Conservation (phyloP, 2,113 vertebrate species). For the Bombycilla garrulus region DNA sequence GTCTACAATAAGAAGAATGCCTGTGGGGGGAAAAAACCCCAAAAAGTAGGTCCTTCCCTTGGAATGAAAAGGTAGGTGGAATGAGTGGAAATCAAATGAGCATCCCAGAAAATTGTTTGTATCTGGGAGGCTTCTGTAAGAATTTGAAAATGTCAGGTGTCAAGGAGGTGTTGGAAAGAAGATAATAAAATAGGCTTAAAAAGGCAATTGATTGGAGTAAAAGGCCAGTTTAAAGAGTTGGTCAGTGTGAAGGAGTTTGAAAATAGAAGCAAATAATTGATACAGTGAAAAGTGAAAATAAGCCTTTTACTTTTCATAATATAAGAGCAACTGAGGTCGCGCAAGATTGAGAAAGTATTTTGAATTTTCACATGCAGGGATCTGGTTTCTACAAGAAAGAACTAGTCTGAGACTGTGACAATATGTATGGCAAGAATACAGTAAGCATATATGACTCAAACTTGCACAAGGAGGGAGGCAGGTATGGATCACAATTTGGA, state of each 20-base stretch:
- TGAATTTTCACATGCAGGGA: not conserved
- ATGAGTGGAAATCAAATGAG: not conserved
- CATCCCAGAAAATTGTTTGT: not conserved
- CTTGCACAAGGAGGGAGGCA: not conserved
- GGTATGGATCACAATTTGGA: not conserved
- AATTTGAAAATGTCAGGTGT: not conserved
- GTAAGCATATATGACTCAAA: not conserved
- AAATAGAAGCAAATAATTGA: not conserved
- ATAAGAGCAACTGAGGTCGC: not conserved
- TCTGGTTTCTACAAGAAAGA: not conserved
- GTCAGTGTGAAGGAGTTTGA: not conserved
- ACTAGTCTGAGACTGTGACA: not conserved
- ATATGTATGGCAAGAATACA: not conserved
- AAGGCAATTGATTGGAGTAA: not conserved
- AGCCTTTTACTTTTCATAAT: not conserved
- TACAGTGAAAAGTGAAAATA: not conserved
- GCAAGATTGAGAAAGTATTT: not conserved
- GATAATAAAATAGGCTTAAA: not conserved
- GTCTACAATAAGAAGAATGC: not conserved
- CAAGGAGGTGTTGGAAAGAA: not conserved
- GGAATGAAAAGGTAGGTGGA: not conserved
- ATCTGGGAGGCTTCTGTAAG: not conserved
- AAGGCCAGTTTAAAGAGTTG: not conserved
- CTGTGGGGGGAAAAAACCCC: not conserved
- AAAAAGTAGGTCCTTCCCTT: not conserved